Evolutionary conservation across 2,113 vertebrate genomes (phyloP).

Genomic region (Thinocorus orbignyianus): DNA sequence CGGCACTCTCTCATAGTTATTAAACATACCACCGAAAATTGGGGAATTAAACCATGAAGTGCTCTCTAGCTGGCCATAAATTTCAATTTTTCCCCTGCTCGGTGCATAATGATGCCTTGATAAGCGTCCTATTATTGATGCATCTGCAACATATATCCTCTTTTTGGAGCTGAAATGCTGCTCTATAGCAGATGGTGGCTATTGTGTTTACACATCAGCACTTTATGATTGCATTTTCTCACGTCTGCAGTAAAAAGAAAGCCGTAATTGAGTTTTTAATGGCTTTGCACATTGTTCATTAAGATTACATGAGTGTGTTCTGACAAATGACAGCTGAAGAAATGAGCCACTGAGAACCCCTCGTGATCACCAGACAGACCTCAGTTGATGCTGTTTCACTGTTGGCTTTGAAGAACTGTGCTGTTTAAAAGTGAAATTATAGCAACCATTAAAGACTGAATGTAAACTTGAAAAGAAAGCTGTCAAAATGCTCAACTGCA

Average conservation of each 20-base stretch:
- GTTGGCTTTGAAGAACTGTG: background rate
- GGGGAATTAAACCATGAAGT: conserved; percentile 76
- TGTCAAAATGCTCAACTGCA: background rate
- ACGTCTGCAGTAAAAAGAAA: conserved; percentile 78
- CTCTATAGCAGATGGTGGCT: conserved; percentile 77
- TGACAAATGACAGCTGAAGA: conserved; percentile 70
- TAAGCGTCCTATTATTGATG: conserved; percentile 75
- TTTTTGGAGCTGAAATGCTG: conserved; percentile 60
- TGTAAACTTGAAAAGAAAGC: background rate
- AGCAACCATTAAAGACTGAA: background rate
- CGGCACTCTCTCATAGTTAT: conserved; percentile 64
- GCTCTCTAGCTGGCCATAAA: conserved; percentile 76
- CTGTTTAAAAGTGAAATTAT: conserved; percentile 23
- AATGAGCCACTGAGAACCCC: conserved; percentile 5
- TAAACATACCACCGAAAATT: conserved; percentile 67
- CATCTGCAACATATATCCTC: conserved; percentile 70
- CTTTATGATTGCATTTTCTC: conserved; percentile 80
- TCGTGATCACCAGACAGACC: conserved; percentile 37
- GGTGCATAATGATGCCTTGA: conserved; percentile 74
- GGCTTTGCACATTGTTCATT: conserved; percentile 84
- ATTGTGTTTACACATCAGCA: conserved; percentile 86
- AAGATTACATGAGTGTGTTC: conserved; percentile 75
- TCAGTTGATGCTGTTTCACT: background rate
- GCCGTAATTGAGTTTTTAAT: conserved; percentile 89
- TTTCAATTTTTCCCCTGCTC: conserved; percentile 68